A percentile compares a stretch with the other conserved stretches of the same genome.
phyloP scores from a whole-genome alignment of 1,140 invertebrate genomes.

The Phenacoccus solenopsis region DNA sequence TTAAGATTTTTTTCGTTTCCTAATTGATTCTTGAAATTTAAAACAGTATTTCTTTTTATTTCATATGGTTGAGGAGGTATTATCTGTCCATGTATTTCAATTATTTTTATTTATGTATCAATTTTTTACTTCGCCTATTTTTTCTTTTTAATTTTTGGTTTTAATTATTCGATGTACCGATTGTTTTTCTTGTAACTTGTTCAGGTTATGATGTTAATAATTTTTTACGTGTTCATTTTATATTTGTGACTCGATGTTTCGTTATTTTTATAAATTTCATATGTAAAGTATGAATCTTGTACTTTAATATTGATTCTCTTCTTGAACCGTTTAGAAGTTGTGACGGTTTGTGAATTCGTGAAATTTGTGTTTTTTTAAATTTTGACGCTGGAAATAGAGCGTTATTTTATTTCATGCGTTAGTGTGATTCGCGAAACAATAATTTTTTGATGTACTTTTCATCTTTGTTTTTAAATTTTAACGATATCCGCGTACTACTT shows the following conservation, averaged over 20 bases:
- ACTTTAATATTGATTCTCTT: not conserved
- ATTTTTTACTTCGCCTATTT: not conserved
- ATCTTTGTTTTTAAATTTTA: no score
- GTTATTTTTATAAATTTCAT: not conserved
- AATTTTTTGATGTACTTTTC: not conserved
- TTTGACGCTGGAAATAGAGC: no score
- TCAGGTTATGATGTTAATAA: not conserved
- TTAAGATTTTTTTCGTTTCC: no score
- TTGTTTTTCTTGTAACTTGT: not conserved
- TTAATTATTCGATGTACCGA: not conserved
- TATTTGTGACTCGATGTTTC: not conserved
- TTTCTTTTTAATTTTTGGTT: not conserved
- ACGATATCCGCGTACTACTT: no score
- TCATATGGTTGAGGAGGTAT: not conserved
- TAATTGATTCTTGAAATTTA: not conserved
- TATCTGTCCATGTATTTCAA: not conserved
- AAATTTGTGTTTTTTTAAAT: not conserved
- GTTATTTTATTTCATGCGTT: not conserved
- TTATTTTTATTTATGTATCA: not conserved
- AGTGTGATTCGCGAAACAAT: not conserved
- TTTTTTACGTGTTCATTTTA: constrained; percentile 1
- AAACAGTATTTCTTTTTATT: not conserved
- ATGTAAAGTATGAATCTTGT: not conserved
- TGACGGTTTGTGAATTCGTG: not conserved
- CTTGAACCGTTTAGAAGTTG: not conserved